These are phyloP conservation scores for Aleiodes leptofemur DNA, from an alignment of 2,888 invertebrate genomes.

Conservation along the genomic window DNA sequence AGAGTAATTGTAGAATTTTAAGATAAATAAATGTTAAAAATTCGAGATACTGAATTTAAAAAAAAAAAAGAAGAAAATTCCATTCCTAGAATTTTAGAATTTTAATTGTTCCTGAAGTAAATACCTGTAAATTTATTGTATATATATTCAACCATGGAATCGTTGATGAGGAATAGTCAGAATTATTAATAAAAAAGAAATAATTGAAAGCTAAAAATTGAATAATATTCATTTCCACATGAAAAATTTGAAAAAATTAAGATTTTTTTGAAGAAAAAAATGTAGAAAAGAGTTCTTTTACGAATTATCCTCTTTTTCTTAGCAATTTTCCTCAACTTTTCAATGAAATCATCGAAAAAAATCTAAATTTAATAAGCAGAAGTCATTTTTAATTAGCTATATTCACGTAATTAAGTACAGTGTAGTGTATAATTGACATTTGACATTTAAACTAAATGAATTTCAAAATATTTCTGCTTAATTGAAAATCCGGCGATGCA, in stretches of 20 bases:
- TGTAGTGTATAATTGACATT: constrained; percentile 50
- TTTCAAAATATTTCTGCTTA: constrained; percentile 34
- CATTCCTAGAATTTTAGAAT: constrained; percentile 61
- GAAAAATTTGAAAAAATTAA: background rate
- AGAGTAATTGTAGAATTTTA: too few species aligned
- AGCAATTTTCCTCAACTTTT: too few species aligned
- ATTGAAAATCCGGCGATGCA: constrained; percentile 56
- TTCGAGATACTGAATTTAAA: constrained; percentile 27
- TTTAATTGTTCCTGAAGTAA: constrained; percentile 69
- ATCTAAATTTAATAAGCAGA: constrained; percentile 4
- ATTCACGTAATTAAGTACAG: constrained; percentile 11
- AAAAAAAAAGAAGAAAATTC: constrained; percentile 44
- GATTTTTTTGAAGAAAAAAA: too few species aligned
- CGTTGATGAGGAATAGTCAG: constrained; percentile 54
- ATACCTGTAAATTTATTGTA: constrained; percentile 72
- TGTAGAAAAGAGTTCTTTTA: too few species aligned
- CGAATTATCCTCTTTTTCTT: too few species aligned
- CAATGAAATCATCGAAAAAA: background rate
- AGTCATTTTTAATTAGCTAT: constrained; percentile 35
- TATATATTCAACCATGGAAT: constrained; percentile 58
- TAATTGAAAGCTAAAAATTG: too few species aligned
- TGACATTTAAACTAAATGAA: constrained; percentile 43
- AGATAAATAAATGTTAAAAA: background rate
- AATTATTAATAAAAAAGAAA: constrained; percentile 30
- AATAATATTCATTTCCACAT: background rate